Evolutionary conservation across 2,113 vertebrate species (phyloP).

Genomic region (Protomyctophum bolini): DNA sequence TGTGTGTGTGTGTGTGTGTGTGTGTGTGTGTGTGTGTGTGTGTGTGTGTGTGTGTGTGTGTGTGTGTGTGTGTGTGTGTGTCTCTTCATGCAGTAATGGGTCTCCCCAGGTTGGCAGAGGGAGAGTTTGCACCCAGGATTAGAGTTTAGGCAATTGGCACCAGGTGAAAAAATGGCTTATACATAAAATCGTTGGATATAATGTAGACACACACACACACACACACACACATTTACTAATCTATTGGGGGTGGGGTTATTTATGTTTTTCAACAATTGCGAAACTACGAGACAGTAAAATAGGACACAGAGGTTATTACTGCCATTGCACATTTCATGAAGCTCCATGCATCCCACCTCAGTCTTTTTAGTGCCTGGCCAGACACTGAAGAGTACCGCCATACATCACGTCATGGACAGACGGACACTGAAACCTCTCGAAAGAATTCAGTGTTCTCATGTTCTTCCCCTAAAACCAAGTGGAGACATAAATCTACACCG

Average conservation of each 20-base stretch:
- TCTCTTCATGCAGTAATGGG: no score
- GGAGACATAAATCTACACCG: slow-evolving; percentile 48
- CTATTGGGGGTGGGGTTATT: no score
- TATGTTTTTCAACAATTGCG: no score
- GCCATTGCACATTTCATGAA: no score
- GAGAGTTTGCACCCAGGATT: no score
- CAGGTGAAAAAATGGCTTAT: neutral
- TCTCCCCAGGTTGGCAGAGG: neutral
- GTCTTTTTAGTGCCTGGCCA: slow-evolving; percentile 2
- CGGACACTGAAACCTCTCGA: slow-evolving; percentile 20
- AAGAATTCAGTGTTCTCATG: slow-evolving; percentile 19
- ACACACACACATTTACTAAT: neutral
- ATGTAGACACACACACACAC: neutral
- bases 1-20: neutral
- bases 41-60: neutral
- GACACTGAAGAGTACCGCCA: slow-evolving; percentile 13
- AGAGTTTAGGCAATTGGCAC: no score
- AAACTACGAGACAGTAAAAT: no score
- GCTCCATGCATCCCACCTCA: slow-evolving; percentile 4
- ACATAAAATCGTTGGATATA: neutral
- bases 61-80: slow-evolving; percentile 1
- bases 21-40: neutral
- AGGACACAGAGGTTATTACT: no score
- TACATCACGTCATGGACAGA: slow-evolving; percentile 31
- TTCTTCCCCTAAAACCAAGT: slow-evolving; percentile 54